Evolutionary conservation across 1,140 invertebrate genomes (phyloP), one percentile per base, ranked within the genome.

Genomic region (Manduca sexta): DNA sequence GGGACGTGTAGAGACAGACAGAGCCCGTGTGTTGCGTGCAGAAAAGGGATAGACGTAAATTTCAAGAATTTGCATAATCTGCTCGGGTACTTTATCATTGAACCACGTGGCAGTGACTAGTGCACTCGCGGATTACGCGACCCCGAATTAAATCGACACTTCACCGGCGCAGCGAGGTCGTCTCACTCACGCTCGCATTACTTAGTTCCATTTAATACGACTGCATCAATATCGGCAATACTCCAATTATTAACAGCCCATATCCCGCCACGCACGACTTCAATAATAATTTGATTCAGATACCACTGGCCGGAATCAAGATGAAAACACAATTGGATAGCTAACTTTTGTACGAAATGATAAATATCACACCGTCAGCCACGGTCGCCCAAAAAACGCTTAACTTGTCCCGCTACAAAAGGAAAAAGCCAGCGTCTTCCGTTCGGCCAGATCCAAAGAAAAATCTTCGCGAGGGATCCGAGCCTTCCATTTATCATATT

Each of bases 41-140:
- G n/a, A 65, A 81, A 65, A 56, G 57, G 59, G 67, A 76, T 31
- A 54, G 49, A 47, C 56, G 64, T 68, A 59, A 81, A 76, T 74
- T 84, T 82, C 56, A 67, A 75, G 69, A 79, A 84, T 84, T 84
- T 84, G 77, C 81, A 84, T 84, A 84, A 84, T 82, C 81, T 84
- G 74, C 63, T 67, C 50, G 74, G 68, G 81, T 66, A 84, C 78
- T 84, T 84, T 84, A 84, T 84, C 81, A 84, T 82, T 71, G 75
- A 72, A 84, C 75, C 81, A 84, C 81, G 81, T 84, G 81, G 73
- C 74, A 74, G 74, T 84, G 81, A 84, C 81, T 83, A 80, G 74
- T 83, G 82, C 82, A 85, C 61, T 79, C 64, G 69, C 64, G 81
- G 78, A 81, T 84, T 82, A 84, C 68, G 69, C 59, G 64, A 52